phyloP scores from a whole-genome alignment of 2,888 invertebrate species.

The Kuschelorhynchus macadamiae region DNA sequence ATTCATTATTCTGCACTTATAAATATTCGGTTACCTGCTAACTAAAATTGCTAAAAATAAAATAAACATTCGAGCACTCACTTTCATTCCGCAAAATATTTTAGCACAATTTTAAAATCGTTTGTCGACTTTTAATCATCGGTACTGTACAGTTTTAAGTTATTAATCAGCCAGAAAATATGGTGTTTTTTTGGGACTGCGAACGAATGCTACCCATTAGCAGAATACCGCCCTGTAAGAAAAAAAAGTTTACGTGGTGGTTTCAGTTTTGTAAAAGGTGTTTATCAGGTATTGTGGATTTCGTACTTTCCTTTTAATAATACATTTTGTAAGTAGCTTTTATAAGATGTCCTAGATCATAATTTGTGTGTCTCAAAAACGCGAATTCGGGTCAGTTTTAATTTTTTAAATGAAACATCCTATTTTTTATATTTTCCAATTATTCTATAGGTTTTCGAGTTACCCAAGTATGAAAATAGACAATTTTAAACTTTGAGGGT shows the following conservation, averaged over 20 bases:
- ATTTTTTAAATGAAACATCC: too few relatives aligned
- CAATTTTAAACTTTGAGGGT: too few relatives aligned
- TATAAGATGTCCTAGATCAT: too few relatives aligned
- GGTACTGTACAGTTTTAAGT: too few relatives aligned
- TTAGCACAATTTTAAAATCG: too few relatives aligned
- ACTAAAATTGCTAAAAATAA: conserved; percentile 16
- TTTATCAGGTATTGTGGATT: neutral
- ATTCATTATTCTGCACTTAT: too few relatives aligned
- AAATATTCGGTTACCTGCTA: conserved; percentile 11
- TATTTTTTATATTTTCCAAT: too few relatives aligned
- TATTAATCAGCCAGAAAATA: neutral
- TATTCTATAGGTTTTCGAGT: too few relatives aligned
- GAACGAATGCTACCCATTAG: neutral
- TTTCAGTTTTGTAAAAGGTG: conserved; percentile 11
- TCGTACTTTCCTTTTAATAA: conserved; percentile 6
- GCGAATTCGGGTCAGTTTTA: too few relatives aligned
- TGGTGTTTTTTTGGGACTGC: neutral
- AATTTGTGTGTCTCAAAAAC: too few relatives aligned
- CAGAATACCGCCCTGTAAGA: neutral
- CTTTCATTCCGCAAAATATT: neutral
- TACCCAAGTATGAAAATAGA: too few relatives aligned
- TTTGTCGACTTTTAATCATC: too few relatives aligned
- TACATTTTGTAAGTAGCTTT: conserved; percentile 1
- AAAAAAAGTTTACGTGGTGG: neutral
- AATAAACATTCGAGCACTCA: neutral